These are phyloP conservation scores for Lasius fuliginosus DNA, from an alignment of 2,888 invertebrate species.

Conservation along the genomic window DNA sequence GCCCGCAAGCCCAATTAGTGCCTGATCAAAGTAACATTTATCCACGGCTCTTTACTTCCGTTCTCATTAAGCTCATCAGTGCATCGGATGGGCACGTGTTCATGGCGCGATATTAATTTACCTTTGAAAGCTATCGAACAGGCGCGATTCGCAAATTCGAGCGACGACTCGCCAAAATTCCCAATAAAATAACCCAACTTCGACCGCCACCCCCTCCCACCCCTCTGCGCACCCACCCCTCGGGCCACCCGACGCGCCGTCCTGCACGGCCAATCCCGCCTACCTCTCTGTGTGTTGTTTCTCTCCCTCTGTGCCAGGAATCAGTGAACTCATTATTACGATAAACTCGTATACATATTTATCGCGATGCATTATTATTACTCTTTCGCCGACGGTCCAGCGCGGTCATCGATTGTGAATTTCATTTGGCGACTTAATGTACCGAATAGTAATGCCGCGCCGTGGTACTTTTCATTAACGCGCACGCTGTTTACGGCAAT, in stretches of 20 bases:
- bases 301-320: conserved; percentile 69
- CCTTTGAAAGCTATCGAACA: conserved; percentile 79
- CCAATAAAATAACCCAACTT: conserved; percentile 78
- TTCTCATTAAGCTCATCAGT: conserved; percentile 79
- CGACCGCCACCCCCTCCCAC: conserved; percentile 55
- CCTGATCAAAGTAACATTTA: conserved; percentile 78
- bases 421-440: conserved; percentile 85
- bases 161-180: conserved; percentile 76
- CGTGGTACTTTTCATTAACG: conserved; percentile 84
- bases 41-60: conserved; percentile 78
- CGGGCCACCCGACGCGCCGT: conserved; percentile 62
- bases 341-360: conserved; percentile 82
- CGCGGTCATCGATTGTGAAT: conserved; percentile 83
- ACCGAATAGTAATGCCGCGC: conserved; percentile 83
- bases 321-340: conserved; percentile 83
- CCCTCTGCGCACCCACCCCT: conserved; percentile 13
- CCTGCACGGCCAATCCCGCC: conserved; percentile 60
- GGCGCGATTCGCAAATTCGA: conserved; percentile 77
- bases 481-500: conserved; percentile 79
- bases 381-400: conserved; percentile 79
- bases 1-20: conserved; percentile 76
- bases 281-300: conserved; percentile 49
- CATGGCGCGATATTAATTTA: conserved; percentile 79
- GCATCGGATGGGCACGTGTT: conserved; percentile 79
- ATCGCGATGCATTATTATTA: conserved; percentile 81